Percentiles rank a stretch among this genome's conserved stretches.
phyloP scores from a whole-genome alignment of 2,113 vertebrate species.

The Megaceryle torquata region DNA sequence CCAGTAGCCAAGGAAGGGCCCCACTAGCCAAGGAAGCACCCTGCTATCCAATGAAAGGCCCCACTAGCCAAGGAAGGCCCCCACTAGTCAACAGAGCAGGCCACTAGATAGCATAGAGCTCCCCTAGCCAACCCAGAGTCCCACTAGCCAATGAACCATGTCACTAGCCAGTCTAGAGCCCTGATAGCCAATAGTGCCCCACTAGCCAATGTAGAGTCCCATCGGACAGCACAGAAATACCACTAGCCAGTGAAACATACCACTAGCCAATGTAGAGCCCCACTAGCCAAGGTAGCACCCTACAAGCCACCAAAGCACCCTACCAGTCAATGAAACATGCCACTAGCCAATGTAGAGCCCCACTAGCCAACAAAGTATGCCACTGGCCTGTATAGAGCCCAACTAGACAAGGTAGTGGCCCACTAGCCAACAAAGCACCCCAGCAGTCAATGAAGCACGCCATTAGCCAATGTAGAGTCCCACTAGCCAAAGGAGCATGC shows the following conservation, averaged over 20 bases:
- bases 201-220: rapidly evolving
- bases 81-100: background rate
- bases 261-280: rapidly evolving
- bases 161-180: rapidly evolving
- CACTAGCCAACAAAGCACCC: background rate
- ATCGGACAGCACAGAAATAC: no score
- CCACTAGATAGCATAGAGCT: background rate
- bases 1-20: background rate
- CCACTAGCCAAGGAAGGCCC: background rate
- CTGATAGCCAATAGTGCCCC: background rate
- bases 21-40: background rate
- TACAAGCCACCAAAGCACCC: background rate
- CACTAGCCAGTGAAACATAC: no score
- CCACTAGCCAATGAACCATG: no score
- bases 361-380: background rate
- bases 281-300: background rate
- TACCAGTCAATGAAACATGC: rapidly evolving
- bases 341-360: rapidly evolving
- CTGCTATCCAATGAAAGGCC: no score
- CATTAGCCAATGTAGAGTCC: background rate
- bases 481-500: background rate
- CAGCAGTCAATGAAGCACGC: rapidly evolving
- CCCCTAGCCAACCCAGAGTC: background rate
- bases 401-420: no score
- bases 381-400: background rate